Base-by-base conservation (phyloP, 2,797 vertebrate species). In the Poeciliopsis paucimaculata region DNA sequence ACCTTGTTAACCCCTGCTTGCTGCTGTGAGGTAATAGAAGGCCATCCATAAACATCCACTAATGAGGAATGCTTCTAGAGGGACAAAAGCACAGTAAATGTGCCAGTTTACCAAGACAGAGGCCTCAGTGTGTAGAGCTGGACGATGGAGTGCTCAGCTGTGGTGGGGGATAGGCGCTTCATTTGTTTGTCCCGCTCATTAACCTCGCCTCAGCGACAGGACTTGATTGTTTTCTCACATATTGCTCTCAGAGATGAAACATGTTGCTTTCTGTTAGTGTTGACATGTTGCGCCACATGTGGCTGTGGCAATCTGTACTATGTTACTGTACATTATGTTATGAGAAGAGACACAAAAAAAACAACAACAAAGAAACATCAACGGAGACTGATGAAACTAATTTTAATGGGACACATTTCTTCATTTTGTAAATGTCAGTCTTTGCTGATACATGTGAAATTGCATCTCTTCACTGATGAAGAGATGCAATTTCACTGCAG, bases 11-110 rank as follows among this genome's bases (percentile, higher is more conserved):
- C 86, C 86, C 84, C 51, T 78, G 84, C 77, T 83, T 87, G 72
- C 79, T 73, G 86, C 75, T 83, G 66, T 0, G 4, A 76, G 78
- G 55, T 66, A 76, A 87, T 45, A 74, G 71, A 74, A 82, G 88
- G 66, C 84, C 77, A 91, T 89, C 93, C 83, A 91, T 85, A 68
- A 91, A 75, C 34, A 28, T 81, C 77, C 77, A 62, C 91, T 94
- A 94, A 95, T 95, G 93, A 94, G 91, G 82, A 79, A 70, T 74
- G 60, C 77, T 70, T 81, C 68, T 75, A 39, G 78, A 66, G 36
- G 75, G 83, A 89, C 88, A 90, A 90, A 82, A 34, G 82, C 82
- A 81, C 81, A 84, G 87, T 82, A 77, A 51, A 81, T 76, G 73
- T 82, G 89, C 87, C 89, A 90, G 89, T 20, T 87, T 84, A 72